These are phyloP conservation scores for Caenorhabditis angaria DNA, from an alignment of 2,888 invertebrate genomes.

Conservation along the genomic window DNA sequence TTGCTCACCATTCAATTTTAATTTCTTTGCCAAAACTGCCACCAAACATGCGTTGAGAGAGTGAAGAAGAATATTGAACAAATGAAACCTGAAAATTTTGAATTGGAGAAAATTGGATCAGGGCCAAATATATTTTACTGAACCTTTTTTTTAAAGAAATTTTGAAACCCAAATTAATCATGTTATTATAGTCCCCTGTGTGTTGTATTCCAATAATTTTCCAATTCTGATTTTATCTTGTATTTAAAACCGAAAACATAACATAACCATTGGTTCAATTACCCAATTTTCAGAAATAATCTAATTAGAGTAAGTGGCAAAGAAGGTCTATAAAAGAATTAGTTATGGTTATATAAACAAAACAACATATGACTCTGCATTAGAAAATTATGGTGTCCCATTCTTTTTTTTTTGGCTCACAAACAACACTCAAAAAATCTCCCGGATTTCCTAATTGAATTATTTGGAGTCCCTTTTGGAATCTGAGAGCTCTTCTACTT, in stretches of 20 bases:
- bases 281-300: background rate
- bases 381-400: too few species aligned
- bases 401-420: too few species aligned
- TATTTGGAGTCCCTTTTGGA: constrained; percentile 1
- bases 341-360: constrained; percentile 1
- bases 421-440: background rate
- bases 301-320: background rate
- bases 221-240: too few species aligned
- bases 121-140: too few species aligned
- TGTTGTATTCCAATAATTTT: too few species aligned
- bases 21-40: constrained; percentile 80
- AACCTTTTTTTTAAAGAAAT: too few species aligned
- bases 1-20: constrained; percentile 15
- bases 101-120: too few species aligned
- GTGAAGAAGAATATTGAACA: constrained; percentile 86
- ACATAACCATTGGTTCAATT: too few species aligned
- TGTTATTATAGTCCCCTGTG: too few species aligned
- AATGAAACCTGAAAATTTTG: constrained; percentile 80
- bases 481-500: background rate
- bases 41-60: constrained; percentile 85
- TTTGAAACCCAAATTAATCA: too few species aligned
- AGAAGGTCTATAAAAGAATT: background rate
- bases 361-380: background rate
- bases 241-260: too few species aligned
- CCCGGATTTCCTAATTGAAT: constrained; percentile 1